These are phyloP conservation scores for Mimumesa dahlbomi DNA, from an alignment of 2,888 invertebrate genomes.

Conservation along the genomic window DNA sequence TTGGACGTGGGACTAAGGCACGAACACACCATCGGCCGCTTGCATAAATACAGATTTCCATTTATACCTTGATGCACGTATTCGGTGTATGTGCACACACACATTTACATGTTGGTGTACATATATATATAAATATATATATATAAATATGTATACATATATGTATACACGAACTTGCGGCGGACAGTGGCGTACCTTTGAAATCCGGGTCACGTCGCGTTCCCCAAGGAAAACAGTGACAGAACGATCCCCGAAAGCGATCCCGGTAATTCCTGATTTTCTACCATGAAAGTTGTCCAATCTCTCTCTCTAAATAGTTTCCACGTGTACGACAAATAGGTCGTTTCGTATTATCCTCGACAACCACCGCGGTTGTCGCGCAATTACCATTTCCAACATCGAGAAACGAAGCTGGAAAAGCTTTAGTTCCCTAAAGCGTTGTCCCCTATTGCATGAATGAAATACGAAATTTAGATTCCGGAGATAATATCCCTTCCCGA, in stretches of 20 bases:
- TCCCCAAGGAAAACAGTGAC: not conserved
- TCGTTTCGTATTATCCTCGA: no score
- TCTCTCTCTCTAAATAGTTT: no score
- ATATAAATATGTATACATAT: not conserved
- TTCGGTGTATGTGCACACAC: conserved; percentile 3
- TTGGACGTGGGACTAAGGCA: conserved; percentile 26
- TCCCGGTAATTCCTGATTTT: no score
- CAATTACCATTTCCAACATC: no score
- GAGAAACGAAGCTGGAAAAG: no score
- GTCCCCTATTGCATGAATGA: no score
- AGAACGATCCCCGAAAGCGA: not conserved
- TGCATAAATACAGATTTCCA: conserved; percentile 58
- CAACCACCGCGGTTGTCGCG: no score
- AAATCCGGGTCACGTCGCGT: conserved; percentile 34
- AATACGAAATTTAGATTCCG: no score
- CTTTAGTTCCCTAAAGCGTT: no score
- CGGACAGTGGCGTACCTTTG: conserved; percentile 52
- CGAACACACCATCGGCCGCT: conserved; percentile 26
- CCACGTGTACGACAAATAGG: no score
- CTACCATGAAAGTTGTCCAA: not conserved
- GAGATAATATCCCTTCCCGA: no score
- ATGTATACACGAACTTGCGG: conserved; percentile 29
- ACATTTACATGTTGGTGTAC: no score
- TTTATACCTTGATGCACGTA: conserved; percentile 33
- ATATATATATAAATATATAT: not conserved